Conservation (phyloP, 2,888 invertebrate species). For the Amiota minor region DNA sequence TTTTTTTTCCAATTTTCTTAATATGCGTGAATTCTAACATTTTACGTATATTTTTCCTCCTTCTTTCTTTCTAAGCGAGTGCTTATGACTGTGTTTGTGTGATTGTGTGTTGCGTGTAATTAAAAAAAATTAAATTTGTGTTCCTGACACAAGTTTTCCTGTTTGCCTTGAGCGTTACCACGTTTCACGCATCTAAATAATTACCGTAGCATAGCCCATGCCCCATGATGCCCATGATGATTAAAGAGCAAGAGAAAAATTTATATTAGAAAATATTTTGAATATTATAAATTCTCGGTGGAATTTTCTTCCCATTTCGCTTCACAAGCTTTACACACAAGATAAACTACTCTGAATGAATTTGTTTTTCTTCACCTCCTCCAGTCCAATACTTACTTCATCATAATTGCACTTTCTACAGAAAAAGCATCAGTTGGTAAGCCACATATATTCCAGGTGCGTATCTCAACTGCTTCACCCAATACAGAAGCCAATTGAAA, state of each 20-base stretch:
- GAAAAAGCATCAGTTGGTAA: conserved; percentile 92
- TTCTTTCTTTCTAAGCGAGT: neutral
- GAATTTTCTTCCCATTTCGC: neutral
- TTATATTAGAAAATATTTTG: conserved; percentile 33
- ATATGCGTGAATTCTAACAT: conserved; percentile 67
- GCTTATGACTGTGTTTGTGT: neutral
- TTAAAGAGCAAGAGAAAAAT: conserved; percentile 17
- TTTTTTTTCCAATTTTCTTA: conserved; percentile 63
- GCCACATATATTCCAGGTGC: conserved; percentile 93
- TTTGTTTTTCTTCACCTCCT: neutral
- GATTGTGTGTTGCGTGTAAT: conserved; percentile 58
- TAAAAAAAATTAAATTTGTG: conserved; percentile 50
- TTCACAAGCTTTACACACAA: neutral
- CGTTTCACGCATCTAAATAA: conserved; percentile 42
- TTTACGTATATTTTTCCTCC: conserved; percentile 34
- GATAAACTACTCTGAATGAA: neutral
- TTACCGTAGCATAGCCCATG: conserved; percentile 54
- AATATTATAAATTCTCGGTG: conserved; percentile 16
- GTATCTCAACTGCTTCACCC: conserved; percentile 90
- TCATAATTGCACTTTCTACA: conserved; percentile 92
- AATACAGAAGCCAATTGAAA: conserved; percentile 86
- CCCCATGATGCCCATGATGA: conserved; percentile 44
- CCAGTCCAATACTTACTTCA: conserved; percentile 78
- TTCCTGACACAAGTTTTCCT: conserved; percentile 45
- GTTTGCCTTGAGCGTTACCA: conserved; percentile 24